Conservation (phyloP, 2,888 invertebrate species). For the Periphyllus acericola region DNA sequence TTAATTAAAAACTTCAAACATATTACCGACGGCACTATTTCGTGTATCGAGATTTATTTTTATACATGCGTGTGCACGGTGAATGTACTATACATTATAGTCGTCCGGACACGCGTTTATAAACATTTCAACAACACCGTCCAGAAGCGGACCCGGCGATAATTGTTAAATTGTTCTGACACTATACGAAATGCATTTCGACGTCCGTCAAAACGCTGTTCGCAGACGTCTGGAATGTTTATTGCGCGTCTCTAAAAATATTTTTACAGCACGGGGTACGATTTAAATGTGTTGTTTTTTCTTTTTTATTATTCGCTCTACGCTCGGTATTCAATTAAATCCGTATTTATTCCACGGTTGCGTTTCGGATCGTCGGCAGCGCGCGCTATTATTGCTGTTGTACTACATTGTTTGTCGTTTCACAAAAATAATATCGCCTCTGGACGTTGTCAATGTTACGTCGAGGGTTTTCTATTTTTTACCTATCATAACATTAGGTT, state of each 20-base stretch:
- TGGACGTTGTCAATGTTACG: no score
- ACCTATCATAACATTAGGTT: no score
- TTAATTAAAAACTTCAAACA: no score
- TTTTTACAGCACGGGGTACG: background rate
- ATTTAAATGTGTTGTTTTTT: background rate
- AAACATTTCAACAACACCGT: background rate
- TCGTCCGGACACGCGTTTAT: background rate
- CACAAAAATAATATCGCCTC: no score
- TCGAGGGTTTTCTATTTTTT: no score
- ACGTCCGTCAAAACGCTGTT: background rate
- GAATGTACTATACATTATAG: no score
- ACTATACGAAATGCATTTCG: background rate
- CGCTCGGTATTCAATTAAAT: background rate
- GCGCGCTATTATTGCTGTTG: background rate
- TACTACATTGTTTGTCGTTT: background rate
- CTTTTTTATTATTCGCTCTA: background rate
- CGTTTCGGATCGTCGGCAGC: background rate
- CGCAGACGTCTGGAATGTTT: background rate
- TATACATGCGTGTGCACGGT: background rate
- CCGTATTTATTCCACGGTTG: background rate
- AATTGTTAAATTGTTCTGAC: background rate
- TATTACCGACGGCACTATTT: no score
- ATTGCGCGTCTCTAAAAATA: background rate
- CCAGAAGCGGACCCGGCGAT: background rate
- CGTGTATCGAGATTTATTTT: no score